phyloP scores from a whole-genome alignment of 2,888 invertebrate genomes.

The Drosophila koepferae region DNA sequence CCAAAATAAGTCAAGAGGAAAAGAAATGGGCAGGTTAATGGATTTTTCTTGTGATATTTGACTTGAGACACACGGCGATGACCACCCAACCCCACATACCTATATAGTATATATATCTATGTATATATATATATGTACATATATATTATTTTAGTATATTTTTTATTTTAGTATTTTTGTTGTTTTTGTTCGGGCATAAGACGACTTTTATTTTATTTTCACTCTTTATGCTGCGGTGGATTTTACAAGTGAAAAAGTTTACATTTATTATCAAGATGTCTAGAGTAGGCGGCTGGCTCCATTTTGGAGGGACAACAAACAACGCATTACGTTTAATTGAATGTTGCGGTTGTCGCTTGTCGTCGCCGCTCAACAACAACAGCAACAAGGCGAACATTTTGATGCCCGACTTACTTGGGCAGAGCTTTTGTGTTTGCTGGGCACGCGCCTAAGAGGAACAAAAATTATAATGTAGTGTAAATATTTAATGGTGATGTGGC shows the following conservation, averaged over 20 bases:
- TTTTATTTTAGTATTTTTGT: conserved; percentile 7
- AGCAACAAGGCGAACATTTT: conserved; percentile 6
- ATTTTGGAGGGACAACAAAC: conserved; percentile 72
- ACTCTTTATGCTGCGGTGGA: conserved; percentile 57
- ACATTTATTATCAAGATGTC: conserved; percentile 72
- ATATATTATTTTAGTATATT: conserved; percentile 1
- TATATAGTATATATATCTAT: conserved; percentile 1
- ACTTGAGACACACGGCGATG: conserved; percentile 52
- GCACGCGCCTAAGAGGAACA: conserved; percentile 60
- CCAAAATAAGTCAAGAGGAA: conserved; percentile 54
- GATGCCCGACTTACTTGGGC: conserved; percentile 1
- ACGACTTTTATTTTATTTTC: conserved; percentile 62
- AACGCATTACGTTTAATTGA: conserved; percentile 79
- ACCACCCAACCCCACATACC: conserved; percentile 44
- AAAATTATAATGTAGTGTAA: conserved; percentile 80
- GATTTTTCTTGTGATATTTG: conserved; percentile 80
- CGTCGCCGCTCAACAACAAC: conserved; percentile 30
- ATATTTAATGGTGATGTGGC: conserved; percentile 79
- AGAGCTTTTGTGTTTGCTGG: conserved; percentile 38
- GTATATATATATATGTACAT: conserved; percentile 6
- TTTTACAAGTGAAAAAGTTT: conserved; percentile 70
- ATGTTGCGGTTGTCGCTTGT: conserved; percentile 71
- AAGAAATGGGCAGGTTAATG: conserved; percentile 72
- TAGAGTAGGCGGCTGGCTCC: conserved; percentile 12
- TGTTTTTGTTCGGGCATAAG: conserved; percentile 9